Conservation (phyloP, 2,113 vertebrate species). For the Dryoscopus gambensis region DNA sequence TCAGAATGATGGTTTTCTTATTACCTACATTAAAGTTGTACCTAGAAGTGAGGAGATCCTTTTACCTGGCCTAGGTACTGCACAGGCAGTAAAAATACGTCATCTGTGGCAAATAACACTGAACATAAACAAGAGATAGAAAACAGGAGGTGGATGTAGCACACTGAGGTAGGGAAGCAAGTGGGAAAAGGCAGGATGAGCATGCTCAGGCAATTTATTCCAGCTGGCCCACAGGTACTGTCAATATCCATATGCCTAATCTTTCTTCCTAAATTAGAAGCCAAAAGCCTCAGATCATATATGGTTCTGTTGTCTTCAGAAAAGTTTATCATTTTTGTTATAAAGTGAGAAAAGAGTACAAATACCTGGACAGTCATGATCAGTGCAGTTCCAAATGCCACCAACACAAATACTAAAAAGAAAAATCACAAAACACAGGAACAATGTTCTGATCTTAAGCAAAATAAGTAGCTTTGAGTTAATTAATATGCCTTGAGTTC, state of each 20-base stretch:
- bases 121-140: background rate
- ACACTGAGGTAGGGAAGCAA: background rate
- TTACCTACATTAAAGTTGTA: background rate
- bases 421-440: constrained; percentile 12
- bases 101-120: background rate
- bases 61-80: background rate
- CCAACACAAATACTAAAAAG: constrained; percentile 84
- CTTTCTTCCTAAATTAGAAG: background rate
- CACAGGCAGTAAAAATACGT: background rate
- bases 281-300: background rate
- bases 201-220: background rate
- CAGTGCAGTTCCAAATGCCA: constrained; percentile 96
- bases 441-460: background rate
- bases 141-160: background rate
- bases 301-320: background rate
- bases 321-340: background rate
- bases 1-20: background rate
- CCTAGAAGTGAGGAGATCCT: background rate
- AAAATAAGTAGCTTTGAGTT: background rate
- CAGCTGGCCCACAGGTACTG: background rate
- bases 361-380: constrained; percentile 94
- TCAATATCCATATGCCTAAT: background rate
- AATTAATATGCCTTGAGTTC: background rate
- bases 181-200: background rate
- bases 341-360: background rate